Base-by-base conservation (phyloP, 1,140 invertebrate species). In the Lordiphosa stackelbergi region DNA sequence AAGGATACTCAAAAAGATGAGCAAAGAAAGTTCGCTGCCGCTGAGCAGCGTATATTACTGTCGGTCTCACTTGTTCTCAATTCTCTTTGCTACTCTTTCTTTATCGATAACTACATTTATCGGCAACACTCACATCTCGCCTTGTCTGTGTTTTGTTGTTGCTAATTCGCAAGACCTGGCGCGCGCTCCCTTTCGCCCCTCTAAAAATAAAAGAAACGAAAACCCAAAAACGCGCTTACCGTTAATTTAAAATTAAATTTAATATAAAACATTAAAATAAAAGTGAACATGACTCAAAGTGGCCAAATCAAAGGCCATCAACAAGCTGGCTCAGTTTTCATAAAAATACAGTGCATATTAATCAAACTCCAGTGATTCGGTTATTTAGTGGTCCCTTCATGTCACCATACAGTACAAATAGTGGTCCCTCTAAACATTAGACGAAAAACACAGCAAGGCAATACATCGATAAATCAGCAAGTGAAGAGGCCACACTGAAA, bases 371-470 rank as follows among this genome's bases (percentile, higher is more conserved):
- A 81, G 56, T 69, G 77, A 64, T 69, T 45, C 56, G 43, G 60
- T 34, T 41, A 48, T 62, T 69, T 83, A 84, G 73, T 66, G 77
- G 77, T 69, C 62, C 77, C 77, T 10, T 60, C 61, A 69, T 66
- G 43, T 37, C 16, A 13, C 60, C 60, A 54, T 83, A 83, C 77
- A 84, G 73, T 78, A 7, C 69, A 77, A 69, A 63, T 53, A 77
- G 78, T 43, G 77, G 77, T 65, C 69, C 77, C 78, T 28, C 78
- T 77, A 58, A 59, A 73, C 58, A 83, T 83, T 83, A 83, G 78
- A 69, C 72, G 77, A 56, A 83, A 81, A 81, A 66, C 69, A 69
- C 35, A 19, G 47, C 40, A 81, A 58, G 60, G 56, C 58, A 36
- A 69, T 49, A 70, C 57, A 48, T 55, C 77, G 77, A 81, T 81